Percentiles rank a stretch among this genome's conserved stretches.
phyloP scores from a whole-genome alignment of 2,888 invertebrate genomes.

The Bombylius discolor region DNA sequence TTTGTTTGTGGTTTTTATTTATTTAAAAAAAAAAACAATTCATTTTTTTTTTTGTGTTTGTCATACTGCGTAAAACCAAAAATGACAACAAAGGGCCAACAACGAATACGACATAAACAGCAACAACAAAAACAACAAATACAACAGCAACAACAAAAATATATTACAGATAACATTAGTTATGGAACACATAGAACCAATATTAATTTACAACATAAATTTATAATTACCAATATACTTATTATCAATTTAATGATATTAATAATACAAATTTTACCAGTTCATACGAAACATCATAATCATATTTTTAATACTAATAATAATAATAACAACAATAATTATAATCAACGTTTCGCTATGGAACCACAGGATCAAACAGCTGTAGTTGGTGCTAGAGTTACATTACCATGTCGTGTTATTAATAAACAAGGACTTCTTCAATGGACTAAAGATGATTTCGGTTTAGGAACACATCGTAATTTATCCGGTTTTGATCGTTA shows the following conservation, averaged over 20 bases:
- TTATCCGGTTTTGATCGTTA: constrained; percentile 87
- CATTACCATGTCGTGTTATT: constrained; percentile 79
- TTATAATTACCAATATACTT: too few relatives aligned
- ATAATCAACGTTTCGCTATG: constrained; percentile 74
- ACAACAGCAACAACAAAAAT: too few relatives aligned
- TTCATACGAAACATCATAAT: constrained; percentile 1
- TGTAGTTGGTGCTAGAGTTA: constrained; percentile 74
- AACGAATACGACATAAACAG: too few relatives aligned
- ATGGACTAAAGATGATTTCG: constrained; percentile 96
- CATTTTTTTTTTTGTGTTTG: too few relatives aligned
- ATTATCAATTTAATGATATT: neutral
- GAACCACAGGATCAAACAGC: constrained; percentile 86
- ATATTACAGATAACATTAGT: too few relatives aligned
- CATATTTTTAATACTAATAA: constrained; percentile 1
- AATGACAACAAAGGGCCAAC: too few relatives aligned
- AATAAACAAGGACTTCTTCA: constrained; percentile 82
- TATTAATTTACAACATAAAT: too few relatives aligned
- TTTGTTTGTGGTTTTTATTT: too few relatives aligned
- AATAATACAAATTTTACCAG: neutral
- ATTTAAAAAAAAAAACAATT: too few relatives aligned
- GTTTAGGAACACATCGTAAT: constrained; percentile 78
- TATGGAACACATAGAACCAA: too few relatives aligned
- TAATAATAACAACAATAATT: neutral
- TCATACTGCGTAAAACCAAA: too few relatives aligned
- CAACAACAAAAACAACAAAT: too few relatives aligned